A percentile compares a stretch with the other conserved stretches of the same genome.
phyloP scores from a whole-genome alignment of 2,888 invertebrate genomes.

The Amitus sp. region DNA sequence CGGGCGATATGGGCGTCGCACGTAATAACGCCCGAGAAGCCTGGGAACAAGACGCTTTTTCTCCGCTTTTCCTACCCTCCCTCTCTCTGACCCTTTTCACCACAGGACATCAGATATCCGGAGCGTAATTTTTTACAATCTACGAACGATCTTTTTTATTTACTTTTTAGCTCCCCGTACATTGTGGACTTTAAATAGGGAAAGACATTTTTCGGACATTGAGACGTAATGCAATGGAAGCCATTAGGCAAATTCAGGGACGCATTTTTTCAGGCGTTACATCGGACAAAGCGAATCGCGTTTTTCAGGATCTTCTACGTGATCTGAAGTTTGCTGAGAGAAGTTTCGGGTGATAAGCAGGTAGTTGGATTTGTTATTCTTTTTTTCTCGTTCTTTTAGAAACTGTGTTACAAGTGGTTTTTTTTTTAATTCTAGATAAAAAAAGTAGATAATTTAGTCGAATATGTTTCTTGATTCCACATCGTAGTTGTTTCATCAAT shows the following conservation, averaged over 20 bases:
- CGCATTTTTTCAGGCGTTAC: too few species aligned
- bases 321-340: too few species aligned
- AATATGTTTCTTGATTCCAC: too few species aligned
- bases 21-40: constrained; percentile 47
- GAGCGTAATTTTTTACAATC: constrained; percentile 7
- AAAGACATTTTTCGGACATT: not conserved
- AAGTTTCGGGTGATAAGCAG: too few species aligned
- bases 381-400: too few species aligned
- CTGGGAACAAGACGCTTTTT: constrained; percentile 12
- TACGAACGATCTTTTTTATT: not conserved
- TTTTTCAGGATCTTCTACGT: too few species aligned
- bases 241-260: not conserved
- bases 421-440: too few species aligned
- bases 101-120: constrained; percentile 6
- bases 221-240: not conserved
- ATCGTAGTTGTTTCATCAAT: too few species aligned
- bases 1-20: constrained; percentile 49
- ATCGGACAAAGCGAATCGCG: too few species aligned
- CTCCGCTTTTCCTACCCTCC: not conserved
- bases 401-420: too few species aligned
- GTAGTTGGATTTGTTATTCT: too few species aligned
- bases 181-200: not conserved
- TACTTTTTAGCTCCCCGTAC: not conserved
- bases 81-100: constrained; percentile 3
- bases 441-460: too few species aligned